phyloP scores from a whole-genome alignment of 2,797 vertebrate genomes.

The Coilia nasus region DNA sequence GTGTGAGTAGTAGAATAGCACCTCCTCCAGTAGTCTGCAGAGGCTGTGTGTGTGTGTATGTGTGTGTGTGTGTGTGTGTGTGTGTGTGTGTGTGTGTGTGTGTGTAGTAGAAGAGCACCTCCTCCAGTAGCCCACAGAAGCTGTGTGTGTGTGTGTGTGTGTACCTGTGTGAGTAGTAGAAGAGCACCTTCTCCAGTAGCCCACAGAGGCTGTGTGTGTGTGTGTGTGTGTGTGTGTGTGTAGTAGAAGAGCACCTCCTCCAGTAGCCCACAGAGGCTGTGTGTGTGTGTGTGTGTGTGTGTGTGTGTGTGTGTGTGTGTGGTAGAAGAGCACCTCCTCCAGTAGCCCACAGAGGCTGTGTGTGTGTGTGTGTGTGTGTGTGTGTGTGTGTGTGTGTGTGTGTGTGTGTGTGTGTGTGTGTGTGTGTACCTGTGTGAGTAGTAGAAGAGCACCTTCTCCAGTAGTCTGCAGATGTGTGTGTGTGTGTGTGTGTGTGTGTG shows the following conservation, averaged over 20 bases:
- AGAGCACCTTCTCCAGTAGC: no score
- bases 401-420: background rate
- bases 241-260: conserved; percentile 95
- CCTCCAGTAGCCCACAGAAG: no score
- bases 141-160: no score
- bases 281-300: conserved; percentile 41
- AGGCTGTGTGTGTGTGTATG: no score
- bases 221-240: conserved; percentile 79
- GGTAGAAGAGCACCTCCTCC: no score
- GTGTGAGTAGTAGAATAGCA: background rate
- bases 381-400: background rate
- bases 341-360: background rate
- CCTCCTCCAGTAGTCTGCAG: no score
- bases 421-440: conserved; percentile 51
- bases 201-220: background rate
- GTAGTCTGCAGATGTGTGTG: background rate
- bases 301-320: background rate
- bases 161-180: no score
- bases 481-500: background rate
- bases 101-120: no score
- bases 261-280: conserved; percentile 65
- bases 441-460: conserved; percentile 86
- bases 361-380: background rate
- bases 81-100: no score
- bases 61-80: no score